Conservation (phyloP, 2,797 vertebrate genomes). For the Bryconaethiops microstoma region DNA sequence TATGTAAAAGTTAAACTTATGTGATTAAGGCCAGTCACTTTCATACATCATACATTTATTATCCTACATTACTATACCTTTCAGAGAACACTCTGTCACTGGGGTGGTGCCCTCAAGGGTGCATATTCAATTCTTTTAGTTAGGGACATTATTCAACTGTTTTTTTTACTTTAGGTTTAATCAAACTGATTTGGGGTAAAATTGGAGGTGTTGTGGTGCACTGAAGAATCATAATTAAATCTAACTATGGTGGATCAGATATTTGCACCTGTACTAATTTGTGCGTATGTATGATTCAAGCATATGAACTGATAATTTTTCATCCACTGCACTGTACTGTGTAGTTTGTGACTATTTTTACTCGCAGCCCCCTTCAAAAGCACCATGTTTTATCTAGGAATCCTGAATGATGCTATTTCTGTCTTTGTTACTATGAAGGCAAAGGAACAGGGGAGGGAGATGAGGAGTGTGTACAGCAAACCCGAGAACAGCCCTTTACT, state of each 20-base stretch:
- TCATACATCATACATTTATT: too few relatives aligned
- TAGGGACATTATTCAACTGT: too few relatives aligned
- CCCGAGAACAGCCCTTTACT: background rate
- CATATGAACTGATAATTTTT: background rate
- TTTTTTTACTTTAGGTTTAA: too few relatives aligned
- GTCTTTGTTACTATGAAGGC: conserved; percentile 58
- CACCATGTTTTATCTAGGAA: conserved; percentile 56
- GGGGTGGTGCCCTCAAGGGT: too few relatives aligned
- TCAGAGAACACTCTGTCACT: too few relatives aligned
- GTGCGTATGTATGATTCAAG: background rate
- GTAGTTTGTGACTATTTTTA: conserved; percentile 41
- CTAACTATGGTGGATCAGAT: background rate
- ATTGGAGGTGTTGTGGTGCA: background rate
- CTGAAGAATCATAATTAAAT: background rate
- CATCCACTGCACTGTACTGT: background rate
- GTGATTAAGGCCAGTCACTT: too few relatives aligned
- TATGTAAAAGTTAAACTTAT: too few relatives aligned
- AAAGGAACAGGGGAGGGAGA: conserved; percentile 29
- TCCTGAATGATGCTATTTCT: conserved; percentile 59
- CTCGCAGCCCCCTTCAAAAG: conserved; percentile 22
- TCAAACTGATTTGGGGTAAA: background rate
- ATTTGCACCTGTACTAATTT: background rate
- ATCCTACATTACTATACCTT: too few relatives aligned
- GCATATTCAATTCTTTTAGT: too few relatives aligned
- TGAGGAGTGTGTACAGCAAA: conserved; percentile 13